A percentile compares a stretch with the other conserved stretches of the same genome.
These are phyloP conservation scores for Saccostrea cuccullata DNA, from an alignment of 1,140 invertebrate genomes.

Conservation along the genomic window DNA sequence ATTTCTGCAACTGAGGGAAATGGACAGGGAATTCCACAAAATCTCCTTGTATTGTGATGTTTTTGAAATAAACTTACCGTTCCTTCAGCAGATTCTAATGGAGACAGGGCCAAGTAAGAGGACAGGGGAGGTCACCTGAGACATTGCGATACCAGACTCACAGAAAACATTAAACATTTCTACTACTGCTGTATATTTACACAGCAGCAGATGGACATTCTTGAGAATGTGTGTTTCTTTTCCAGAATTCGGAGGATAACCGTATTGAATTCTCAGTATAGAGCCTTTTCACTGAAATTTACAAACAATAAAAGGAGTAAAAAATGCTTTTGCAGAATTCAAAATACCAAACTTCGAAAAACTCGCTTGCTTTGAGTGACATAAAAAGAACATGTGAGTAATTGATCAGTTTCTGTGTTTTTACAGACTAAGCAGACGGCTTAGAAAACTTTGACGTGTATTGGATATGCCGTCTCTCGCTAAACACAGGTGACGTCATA, in stretches of 20 bases:
- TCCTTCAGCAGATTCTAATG: neutral
- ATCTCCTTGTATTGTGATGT: neutral
- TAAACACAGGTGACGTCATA: neutral
- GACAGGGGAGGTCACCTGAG: neutral
- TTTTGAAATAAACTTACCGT: neutral
- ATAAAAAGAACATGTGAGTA: neutral
- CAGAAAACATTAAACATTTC: neutral
- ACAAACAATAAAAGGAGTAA: neutral
- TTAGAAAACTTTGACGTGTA: neutral
- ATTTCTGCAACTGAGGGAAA: constrained; percentile 87
- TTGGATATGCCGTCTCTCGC: neutral
- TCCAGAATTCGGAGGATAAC: neutral
- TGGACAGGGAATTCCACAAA: neutral
- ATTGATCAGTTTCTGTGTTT: neutral
- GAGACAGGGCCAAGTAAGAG: neutral
- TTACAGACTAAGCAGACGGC: neutral
- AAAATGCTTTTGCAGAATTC: neutral
- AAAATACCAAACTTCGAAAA: neutral
- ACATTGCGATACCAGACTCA: neutral
- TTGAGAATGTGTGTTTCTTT: neutral
- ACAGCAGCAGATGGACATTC: neutral
- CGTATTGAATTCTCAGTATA: neutral
- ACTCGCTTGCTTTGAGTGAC: neutral
- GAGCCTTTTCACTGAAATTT: neutral
- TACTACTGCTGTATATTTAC: neutral